phyloP scores from a whole-genome alignment of 2,888 invertebrate species.

The Trachelus troglodyta region DNA sequence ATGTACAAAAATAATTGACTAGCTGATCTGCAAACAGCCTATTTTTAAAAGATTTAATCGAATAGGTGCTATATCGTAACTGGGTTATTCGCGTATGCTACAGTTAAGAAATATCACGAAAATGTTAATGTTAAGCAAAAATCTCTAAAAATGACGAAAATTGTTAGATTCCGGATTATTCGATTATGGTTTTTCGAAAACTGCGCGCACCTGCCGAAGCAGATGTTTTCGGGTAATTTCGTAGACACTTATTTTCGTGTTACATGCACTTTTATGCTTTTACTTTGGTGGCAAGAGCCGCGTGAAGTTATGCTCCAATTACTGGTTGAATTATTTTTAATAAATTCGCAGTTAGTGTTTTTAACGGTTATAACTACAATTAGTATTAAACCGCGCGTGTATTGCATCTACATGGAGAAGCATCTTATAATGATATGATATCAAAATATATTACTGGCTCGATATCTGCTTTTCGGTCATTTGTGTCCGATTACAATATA shows the following conservation, averaged over 20 bases:
- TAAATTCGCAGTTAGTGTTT: neutral
- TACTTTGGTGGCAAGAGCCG: neutral
- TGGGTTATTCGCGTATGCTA: neutral
- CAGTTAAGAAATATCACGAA: too few relatives aligned
- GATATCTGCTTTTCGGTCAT: neutral
- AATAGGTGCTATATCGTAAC: neutral
- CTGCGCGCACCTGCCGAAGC: neutral
- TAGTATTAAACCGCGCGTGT: neutral
- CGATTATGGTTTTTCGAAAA: neutral
- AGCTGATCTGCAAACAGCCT: constrained; percentile 43
- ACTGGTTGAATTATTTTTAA: neutral
- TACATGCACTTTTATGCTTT: neutral
- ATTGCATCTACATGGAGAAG: neutral
- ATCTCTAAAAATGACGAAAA: neutral
- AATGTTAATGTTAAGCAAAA: too few relatives aligned
- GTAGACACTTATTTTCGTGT: neutral
- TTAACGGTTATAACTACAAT: neutral
- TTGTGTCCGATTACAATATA: neutral
- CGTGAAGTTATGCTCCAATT: neutral
- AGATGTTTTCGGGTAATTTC: neutral
- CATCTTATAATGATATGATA: neutral
- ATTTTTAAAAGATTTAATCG: neutral
- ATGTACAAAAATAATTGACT: constrained; percentile 55
- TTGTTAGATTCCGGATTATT: neutral
- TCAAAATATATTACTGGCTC: neutral